Conservation (phyloP, 1,140 invertebrate species). For the Lineus longissimus region DNA sequence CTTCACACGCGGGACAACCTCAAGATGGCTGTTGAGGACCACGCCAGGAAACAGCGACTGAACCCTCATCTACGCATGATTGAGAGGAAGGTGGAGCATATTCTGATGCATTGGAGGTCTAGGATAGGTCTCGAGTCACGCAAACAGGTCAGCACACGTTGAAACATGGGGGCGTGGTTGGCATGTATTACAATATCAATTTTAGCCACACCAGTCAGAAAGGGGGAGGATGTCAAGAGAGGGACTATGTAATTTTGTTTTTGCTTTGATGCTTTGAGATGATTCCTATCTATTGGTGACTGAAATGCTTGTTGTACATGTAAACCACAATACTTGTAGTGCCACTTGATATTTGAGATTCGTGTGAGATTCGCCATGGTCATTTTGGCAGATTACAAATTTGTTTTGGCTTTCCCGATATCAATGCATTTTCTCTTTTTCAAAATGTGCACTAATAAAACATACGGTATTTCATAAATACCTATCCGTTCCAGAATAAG, state of each 20-base stretch:
- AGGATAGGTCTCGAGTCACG: constrained; percentile 66
- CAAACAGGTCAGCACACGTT: constrained; percentile 56
- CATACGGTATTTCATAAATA: too few species aligned
- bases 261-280: too few species aligned
- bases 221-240: too few species aligned
- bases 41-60: constrained; percentile 49
- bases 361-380: too few species aligned
- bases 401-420: too few species aligned
- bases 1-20: constrained; percentile 89
- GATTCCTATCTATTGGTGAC: not conserved
- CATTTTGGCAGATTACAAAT: too few species aligned
- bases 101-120: constrained; percentile 86
- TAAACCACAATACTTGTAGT: too few species aligned
- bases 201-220: too few species aligned
- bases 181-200: not conserved
- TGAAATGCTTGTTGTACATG: not conserved
- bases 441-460: too few species aligned
- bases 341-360: too few species aligned
- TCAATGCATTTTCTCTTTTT: too few species aligned
- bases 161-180: constrained; percentile 8
- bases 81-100: constrained; percentile 63
- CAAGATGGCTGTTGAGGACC: constrained; percentile 77
- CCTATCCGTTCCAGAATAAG: constrained; percentile 27
- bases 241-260: too few species aligned
- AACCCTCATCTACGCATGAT: constrained; percentile 54